These are phyloP conservation scores for Hipposideros larvatus DNA, from an alignment of 2,797 vertebrate species.

Conservation along the genomic window DNA sequence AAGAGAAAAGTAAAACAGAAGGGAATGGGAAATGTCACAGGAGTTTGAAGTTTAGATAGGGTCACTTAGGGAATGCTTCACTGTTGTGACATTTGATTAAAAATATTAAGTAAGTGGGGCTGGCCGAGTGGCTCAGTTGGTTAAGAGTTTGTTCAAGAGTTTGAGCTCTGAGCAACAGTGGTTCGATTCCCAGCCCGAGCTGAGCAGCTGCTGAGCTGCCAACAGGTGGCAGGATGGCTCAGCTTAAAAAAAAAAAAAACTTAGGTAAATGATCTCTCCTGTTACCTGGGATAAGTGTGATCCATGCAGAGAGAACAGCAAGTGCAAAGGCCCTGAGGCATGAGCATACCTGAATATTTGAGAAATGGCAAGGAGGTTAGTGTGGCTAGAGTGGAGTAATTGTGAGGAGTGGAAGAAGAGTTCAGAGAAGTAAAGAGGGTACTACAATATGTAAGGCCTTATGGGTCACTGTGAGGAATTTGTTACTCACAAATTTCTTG, in stretches of 20 bases:
- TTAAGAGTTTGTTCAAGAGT: no score
- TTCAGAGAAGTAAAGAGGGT: background rate
- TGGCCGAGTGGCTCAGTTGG: no score
- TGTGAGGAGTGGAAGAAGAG: background rate
- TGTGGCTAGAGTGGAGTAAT: background rate
- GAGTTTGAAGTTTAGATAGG: constrained; percentile 9
- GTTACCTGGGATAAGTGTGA: background rate
- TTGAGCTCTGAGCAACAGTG: no score
- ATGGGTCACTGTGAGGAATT: background rate
- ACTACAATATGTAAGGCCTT: background rate
- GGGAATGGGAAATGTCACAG: background rate
- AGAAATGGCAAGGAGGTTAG: background rate
- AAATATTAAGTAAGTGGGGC: background rate
- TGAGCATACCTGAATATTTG: background rate
- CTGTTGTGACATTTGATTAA: constrained; percentile 37
- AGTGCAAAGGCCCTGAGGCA: background rate
- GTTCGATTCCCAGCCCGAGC: no score
- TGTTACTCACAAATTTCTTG: background rate
- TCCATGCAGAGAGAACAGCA: background rate
- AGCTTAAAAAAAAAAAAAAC: no score
- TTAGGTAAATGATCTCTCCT: background rate
- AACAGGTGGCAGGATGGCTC: no score
- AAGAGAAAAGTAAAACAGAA: constrained; percentile 34
- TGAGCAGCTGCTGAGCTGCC: no score
- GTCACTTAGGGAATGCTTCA: background rate